These are phyloP conservation scores for Pseudanteris insignis DNA, from an alignment of 2,888 invertebrate genomes.

Conservation along the genomic window DNA sequence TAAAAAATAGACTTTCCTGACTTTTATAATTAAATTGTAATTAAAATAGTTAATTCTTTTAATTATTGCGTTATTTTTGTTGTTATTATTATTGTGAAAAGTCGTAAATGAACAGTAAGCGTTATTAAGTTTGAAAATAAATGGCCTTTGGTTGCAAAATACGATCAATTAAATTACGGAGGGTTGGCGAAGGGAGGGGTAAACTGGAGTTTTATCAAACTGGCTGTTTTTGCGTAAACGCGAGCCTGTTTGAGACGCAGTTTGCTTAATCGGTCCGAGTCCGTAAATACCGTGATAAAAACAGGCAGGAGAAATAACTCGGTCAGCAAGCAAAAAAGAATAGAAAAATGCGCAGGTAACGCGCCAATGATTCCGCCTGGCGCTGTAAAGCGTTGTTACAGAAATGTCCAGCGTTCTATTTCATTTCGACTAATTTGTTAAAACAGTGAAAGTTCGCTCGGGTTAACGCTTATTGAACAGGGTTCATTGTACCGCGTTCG, in stretches of 20 bases:
- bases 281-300: slow-evolving; percentile 16
- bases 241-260: slow-evolving; percentile 2
- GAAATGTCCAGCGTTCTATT: slow-evolving; percentile 32
- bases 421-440: slow-evolving; percentile 43
- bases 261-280: slow-evolving; percentile 11
- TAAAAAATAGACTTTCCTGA: too few relatives aligned
- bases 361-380: slow-evolving; percentile 23
- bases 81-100: too few relatives aligned
- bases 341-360: slow-evolving; percentile 24
- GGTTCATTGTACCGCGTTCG: slow-evolving; percentile 31
- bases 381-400: slow-evolving; percentile 17
- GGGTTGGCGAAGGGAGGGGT: too few relatives aligned
- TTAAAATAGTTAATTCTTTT: too few relatives aligned
- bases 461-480: slow-evolving; percentile 4
- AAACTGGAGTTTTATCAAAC: too few relatives aligned
- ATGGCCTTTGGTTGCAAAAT: too few relatives aligned
- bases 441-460: slow-evolving; percentile 44
- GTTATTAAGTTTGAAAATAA: too few relatives aligned
- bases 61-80: too few relatives aligned
- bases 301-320: slow-evolving; percentile 9
- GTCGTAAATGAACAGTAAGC: too few relatives aligned
- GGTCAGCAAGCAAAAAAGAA: slow-evolving; percentile 20
- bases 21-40: too few relatives aligned
- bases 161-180: too few relatives aligned
- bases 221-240: slow-evolving; percentile 17